Evolutionary conservation across 1,140 invertebrate genomes (phyloP), one percentile per base, ranked within the genome.

Genomic region (Sipha flava): DNA sequence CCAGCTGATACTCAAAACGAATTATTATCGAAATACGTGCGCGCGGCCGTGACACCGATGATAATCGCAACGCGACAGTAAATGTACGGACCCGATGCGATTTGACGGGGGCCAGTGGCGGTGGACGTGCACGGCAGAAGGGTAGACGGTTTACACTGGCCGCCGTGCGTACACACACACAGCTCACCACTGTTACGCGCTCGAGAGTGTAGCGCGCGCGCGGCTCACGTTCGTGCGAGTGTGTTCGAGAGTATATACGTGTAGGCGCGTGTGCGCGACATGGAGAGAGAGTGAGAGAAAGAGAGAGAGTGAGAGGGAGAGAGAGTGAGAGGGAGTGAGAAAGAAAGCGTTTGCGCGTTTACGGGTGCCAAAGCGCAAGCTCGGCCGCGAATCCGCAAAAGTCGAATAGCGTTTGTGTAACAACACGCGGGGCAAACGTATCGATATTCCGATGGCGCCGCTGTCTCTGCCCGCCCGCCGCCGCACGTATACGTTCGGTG

Each of bases 401-500:
- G 40, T 72, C 45, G 72, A 52, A 31, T 75, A 29, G 31, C 45
- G 72, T 52, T 52, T 54, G 45, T 72, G 72, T 75, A 75, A 54
- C 34, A 31, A 54, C 47, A 47, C 72, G 37, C n/a, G n/a, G 12
- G 47, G n/a, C 49, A 6, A 37, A 75, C 47, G 72, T 75, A 75
- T 75, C 72, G 72, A 75, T 75, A 75, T 75, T 75, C 37, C 21
- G 64, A 43, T 43, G 64, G 34, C 64, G 43, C 49, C 72, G 47
- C 70, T 47, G 70, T n/a, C n/a, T n/a, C 70, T 18, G 26, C 29
- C 29, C 14, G 3, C 21, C 68, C 1, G 29, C 43, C 16, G 18
- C 21, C 68, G 47, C 21, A 1, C 9, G 23, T 47, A 2, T 40
- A 6, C 70, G n/a, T 72, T 49, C 64, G 12, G 12, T 37, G 64